These are phyloP conservation scores for Pagrus major DNA, from an alignment of 2,113 vertebrate species.

Conservation along the genomic window DNA sequence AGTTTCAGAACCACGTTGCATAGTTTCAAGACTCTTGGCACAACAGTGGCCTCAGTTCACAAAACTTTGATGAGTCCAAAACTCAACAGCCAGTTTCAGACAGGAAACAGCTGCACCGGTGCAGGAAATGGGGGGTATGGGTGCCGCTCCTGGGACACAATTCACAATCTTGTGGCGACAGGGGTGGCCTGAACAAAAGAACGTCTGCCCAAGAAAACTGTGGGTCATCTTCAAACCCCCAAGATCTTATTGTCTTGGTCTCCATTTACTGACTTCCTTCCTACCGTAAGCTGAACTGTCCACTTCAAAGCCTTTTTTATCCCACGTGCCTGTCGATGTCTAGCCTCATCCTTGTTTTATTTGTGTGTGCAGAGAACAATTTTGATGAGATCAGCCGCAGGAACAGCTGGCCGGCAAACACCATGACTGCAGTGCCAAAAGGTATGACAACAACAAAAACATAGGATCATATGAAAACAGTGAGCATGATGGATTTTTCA, in stretches of 20 bases:
- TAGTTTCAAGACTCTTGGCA: slow-evolving; percentile 49
- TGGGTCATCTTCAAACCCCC: slow-evolving; percentile 73
- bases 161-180: slow-evolving; percentile 75
- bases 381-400: slow-evolving; percentile 86
- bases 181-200: slow-evolving; percentile 75
- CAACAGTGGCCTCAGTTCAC: slow-evolving; percentile 46
- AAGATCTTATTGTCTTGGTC: slow-evolving; percentile 58
- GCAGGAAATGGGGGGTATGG: slow-evolving; percentile 77
- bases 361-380: slow-evolving; percentile 75
- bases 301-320: slow-evolving; percentile 68
- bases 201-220: slow-evolving; percentile 68
- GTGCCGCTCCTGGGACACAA: slow-evolving; percentile 77
- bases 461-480: not conserved
- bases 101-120: slow-evolving; percentile 86
- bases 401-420: slow-evolving; percentile 83
- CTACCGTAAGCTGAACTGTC: slow-evolving; percentile 25
- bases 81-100: slow-evolving; percentile 81
- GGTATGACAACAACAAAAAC: slow-evolving; percentile 65
- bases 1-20: slow-evolving; percentile 51
- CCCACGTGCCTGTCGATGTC: slow-evolving; percentile 19
- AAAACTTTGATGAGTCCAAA: slow-evolving; percentile 57
- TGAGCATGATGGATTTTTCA: not conserved
- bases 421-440: slow-evolving; percentile 81
- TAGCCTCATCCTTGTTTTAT: slow-evolving; percentile 39
- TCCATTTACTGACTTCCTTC: slow-evolving; percentile 74